Evolutionary conservation across 37 sponge, comb jelly and placozoan species (phyloP), one percentile per base, ranked within the genome.

Genomic region (Eunapius fragilis): DNA sequence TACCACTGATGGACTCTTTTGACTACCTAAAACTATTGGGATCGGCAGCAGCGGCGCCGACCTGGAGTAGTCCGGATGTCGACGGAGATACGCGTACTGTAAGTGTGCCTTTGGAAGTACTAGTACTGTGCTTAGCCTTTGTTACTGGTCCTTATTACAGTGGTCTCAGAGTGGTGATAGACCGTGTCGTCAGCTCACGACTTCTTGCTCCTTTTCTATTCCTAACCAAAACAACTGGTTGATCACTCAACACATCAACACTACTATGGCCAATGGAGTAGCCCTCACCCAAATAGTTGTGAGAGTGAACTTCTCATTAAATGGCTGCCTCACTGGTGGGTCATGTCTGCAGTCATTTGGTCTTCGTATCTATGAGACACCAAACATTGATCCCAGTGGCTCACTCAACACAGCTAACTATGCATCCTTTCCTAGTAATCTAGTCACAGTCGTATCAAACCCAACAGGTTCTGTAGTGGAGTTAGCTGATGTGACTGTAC

Each of bases 191-290:
- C 76, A 75, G 69, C 27, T 26, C 11, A 30, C 68, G 24, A 33
- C 11, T 68, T 76, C 67, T 4, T 84, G 85, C 76, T 69, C 77
- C 4, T 84, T 7, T 26, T 36, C 27, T 0, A 32, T 14, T 76
- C 70, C 38, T n/a, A 3, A 0, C 0, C 85, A 84, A 69, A 77
- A 84, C 75, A 84, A 84, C 85, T 84, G 85, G 85, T 41, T 84
- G 33, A 84, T 84, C 69, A 84, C 85, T 7, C 85, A 84, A 77
- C 69, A 68, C 77, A 84, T 84, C 85, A 76, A 41, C 49, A 48
- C 74, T n/a, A 32, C 47, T n/a, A n/a, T n/a, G 12, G 76, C 68
- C 24, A 37, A 84, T 76, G 85, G 85, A 41, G 49, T 26, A 35
- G 36, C 37, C 0, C 77, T 84, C 23, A 68, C 36, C 26, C 85